These are phyloP conservation scores for Lasioglossum figueresi DNA, from an alignment of 2,888 invertebrate genomes.

Conservation along the genomic window DNA sequence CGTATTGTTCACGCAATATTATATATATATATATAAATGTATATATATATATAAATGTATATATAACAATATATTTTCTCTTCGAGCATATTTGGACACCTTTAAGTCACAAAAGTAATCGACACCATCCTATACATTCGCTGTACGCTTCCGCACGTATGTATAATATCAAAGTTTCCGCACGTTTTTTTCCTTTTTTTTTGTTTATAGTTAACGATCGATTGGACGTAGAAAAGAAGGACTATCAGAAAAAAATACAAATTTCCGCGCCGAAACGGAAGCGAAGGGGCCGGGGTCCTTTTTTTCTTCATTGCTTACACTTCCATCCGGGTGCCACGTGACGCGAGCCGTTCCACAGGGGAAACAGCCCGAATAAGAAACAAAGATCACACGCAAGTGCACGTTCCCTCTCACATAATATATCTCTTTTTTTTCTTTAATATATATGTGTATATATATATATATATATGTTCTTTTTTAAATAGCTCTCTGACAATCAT, in stretches of 20 bases:
- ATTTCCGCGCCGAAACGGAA: conserved; percentile 6
- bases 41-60: neutral
- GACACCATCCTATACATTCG: conserved; percentile 8
- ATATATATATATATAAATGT: neutral
- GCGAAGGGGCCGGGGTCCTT: neutral
- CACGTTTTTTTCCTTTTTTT: neutral
- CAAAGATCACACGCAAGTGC: conserved; percentile 49
- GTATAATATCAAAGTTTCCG: conserved; percentile 44
- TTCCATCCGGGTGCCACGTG: neutral
- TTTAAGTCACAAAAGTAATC: conserved; percentile 21
- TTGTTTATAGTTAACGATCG: conserved; percentile 19
- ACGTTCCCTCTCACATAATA: conserved; percentile 60
- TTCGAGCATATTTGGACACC: conserved; percentile 14
- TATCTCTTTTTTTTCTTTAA: conserved; percentile 60
- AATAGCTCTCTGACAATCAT: conserved; percentile 63
- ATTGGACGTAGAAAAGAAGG: conserved; percentile 42
- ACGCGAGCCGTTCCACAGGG: neutral
- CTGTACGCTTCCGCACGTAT: neutral
- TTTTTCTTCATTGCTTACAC: neutral
- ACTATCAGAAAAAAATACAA: conserved; percentile 28
- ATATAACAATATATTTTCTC: conserved; percentile 10
- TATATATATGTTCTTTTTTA: conserved; percentile 64
- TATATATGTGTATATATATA: neutral
- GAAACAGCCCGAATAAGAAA: neutral
- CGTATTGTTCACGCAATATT: neutral